phyloP scores from a whole-genome alignment of 2,113 vertebrate species.

The Ceratotherium simum region DNA sequence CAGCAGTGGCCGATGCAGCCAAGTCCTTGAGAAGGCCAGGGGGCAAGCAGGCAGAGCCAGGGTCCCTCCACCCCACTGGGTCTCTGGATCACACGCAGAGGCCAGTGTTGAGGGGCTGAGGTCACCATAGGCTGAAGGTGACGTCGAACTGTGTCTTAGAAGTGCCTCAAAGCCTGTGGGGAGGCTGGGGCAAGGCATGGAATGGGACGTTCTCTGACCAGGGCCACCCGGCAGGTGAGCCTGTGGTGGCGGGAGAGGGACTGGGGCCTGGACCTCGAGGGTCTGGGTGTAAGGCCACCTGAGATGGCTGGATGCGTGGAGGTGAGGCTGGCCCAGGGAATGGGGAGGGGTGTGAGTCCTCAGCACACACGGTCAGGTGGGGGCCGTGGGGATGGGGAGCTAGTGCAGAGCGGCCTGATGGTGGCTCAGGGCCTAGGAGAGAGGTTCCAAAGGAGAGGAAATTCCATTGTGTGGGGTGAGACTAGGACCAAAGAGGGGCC shows the following conservation, averaged over 20 bases:
- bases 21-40: not conserved
- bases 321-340: not conserved
- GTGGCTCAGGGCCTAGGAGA: not conserved
- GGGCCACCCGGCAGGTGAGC: not conserved
- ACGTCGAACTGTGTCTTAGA: not conserved
- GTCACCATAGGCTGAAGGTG: not conserved
- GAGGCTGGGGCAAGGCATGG: not conserved
- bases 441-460: not conserved
- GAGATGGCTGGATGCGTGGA: not conserved
- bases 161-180: not conserved
- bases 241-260: not conserved
- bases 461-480: not conserved
- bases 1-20: not conserved
- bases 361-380: not conserved
- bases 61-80: no score
- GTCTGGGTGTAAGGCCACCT: not conserved
- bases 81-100: not conserved
- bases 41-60: not conserved
- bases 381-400: not conserved
- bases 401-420: not conserved
- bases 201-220: accelerated
- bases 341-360: not conserved
- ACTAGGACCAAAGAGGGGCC: not conserved
- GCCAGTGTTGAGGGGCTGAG: not conserved
- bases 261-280: not conserved